These are phyloP conservation scores for Nemapogon koenigi DNA, from an alignment of 2,888 invertebrate species.

Conservation along the genomic window DNA sequence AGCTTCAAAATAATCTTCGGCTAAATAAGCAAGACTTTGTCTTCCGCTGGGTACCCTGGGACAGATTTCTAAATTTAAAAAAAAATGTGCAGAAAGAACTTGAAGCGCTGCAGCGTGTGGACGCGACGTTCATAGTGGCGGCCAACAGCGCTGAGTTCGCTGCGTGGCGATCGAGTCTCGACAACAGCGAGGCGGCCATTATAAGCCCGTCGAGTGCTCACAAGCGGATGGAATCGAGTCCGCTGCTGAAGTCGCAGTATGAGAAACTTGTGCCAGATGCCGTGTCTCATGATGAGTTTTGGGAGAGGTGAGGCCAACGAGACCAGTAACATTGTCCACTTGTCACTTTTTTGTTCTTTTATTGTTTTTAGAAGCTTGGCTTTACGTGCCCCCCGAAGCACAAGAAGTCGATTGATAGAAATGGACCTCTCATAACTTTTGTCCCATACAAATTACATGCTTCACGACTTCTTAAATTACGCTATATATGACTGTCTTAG, in stretches of 20 bases:
- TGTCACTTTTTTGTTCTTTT: no score
- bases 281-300: conserved; percentile 77
- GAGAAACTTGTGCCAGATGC: conserved; percentile 73
- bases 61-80: neutral
- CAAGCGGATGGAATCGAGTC: conserved; percentile 32
- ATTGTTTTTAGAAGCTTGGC: no score
- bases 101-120: conserved; percentile 73
- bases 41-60: neutral
- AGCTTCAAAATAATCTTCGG: no score
- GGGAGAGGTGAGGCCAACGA: conserved; percentile 73
- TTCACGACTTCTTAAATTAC: no score
- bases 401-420: no score
- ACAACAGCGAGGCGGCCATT: conserved; percentile 29
- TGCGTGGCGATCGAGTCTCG: conserved; percentile 46
- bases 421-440: no score
- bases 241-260: conserved; percentile 66
- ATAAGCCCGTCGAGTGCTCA: conserved; percentile 24
- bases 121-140: conserved; percentile 75
- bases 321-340: no score
- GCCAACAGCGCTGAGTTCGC: conserved; percentile 62
- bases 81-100: conserved; percentile 64
- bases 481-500: no score
- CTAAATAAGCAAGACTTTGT: no score
- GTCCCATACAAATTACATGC: no score
- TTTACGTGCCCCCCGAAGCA: no score